Base-by-base conservation (phyloP, 2,797 vertebrate species). In the Hirundo rustica region DNA sequence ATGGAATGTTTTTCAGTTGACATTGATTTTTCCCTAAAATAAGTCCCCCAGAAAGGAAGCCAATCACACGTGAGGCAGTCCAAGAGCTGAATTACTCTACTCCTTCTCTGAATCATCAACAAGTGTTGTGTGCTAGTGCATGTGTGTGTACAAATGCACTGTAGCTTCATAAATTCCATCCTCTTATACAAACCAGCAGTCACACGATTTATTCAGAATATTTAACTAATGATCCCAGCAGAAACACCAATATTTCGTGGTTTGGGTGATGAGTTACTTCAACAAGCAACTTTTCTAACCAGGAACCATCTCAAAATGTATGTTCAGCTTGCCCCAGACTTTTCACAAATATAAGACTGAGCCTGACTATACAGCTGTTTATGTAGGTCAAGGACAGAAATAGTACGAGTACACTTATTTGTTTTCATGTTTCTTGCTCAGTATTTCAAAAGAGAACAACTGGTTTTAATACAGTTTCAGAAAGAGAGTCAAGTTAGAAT, bases 1-100 rank as follows among this genome's bases (percentile, higher is more conserved):
- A 97, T 97, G 97, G 96, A 97, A 97, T 96, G 95, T 97, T 97
- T 97, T 97, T 97, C 97, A 97, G 97, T 96, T 97, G 96, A 97
- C 97, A 97, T 96, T 97, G 95, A 97, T 95, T 97, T 97, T 97
- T 97, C 96, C 97, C 90, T 96, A 97, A 97, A 97, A 97, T 97
- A 97, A 97, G 96, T 96, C 94, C 95, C 92, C 94, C 88, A 95
- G 96, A 96, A 96, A 96, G 95, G 94, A 97, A 97, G 97, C 96
- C 97, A 97, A 97, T 95, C 97, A 96, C 96, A 97, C 96, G 89
- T 95, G 95, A 97, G 94, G 93, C 92, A 95, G 88, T 96, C 96
- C 96, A 95, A 97, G 96, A 97, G 93, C 93, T 96, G 96, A 97
- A 97, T 97, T 97, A 97, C 96, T 97, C 97, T 97, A 96, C 95